Base-by-base conservation (phyloP, 2,888 invertebrate species). In the Amphimallon solstitiale region DNA sequence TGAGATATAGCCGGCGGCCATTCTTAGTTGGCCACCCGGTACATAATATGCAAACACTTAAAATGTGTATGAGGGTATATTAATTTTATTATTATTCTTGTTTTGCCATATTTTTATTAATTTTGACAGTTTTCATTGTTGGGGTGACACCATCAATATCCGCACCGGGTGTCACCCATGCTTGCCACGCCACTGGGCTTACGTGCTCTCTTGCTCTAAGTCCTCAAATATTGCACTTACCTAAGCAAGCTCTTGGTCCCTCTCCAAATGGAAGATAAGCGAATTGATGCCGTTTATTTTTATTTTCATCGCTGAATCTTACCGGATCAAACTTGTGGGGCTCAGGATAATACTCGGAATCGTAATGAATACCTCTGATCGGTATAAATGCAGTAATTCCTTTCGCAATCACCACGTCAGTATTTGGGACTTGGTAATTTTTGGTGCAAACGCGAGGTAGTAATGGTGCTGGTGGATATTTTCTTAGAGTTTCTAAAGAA, bases 251-350 rank as follows among this genome's bases (percentile, higher is more conserved):
- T 65, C 86, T 79, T 10, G 86, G 86, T 1, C 87, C 87, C 68
- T 85, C 84, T n/a, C 87, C 87, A 72, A 87, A 87, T 0, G 87
- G 85, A 62, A 87, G 78, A 76, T 83, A 86, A 4, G 84, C 81
- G 68, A 82, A 84, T 29, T 84, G 83, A 68, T 81, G 81, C 15
- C 84, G 80, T 67, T 80, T 78, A 14, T 76, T 76, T 68, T 80
- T 83, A 60, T 83, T 84, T 66, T 83, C 82, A 14, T 84, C 84
- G 48, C 77, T 80, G 75, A 88, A 88, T 71, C 88, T 80, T 63
- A 87, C 85, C 0, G 88, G 89, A 74, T 86, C 81, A 73, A 88
- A 89, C 23, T 70, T 73, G 37, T 85, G 84, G 0, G 88, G 88
- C 34, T 86, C 79, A 0, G 86, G 85, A 73, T 84, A 88, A 76